Conservation (phyloP, 2,888 invertebrate species). For the Tetragnatha montana region DNA sequence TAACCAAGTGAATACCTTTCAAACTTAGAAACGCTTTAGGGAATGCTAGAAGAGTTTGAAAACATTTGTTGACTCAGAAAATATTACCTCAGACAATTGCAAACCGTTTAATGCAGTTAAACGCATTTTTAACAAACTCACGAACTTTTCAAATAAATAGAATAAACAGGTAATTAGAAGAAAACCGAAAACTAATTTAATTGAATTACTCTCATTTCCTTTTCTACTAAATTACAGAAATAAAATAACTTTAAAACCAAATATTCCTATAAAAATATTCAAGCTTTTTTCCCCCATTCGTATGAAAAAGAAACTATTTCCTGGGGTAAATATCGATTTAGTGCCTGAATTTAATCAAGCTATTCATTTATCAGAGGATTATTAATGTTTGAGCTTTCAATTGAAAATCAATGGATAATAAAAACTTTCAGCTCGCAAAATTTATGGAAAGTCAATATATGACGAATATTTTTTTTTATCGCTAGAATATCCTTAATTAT, state of each 20-base stretch:
- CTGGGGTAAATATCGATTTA: neutral
- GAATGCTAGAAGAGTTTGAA: no score
- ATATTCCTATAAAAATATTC: neutral
- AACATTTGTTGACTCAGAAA: neutral
- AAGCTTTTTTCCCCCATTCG: neutral
- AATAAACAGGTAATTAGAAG: neutral
- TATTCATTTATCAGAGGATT: neutral
- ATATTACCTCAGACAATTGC: neutral
- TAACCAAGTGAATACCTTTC: no score
- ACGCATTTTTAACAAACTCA: neutral
- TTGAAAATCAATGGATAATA: neutral
- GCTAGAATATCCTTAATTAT: neutral
- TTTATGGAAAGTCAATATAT: neutral
- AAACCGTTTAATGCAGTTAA: neutral
- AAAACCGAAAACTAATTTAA: neutral
- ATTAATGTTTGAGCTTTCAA: neutral
- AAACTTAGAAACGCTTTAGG: no score
- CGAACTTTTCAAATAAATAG: neutral
- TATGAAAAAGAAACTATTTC: neutral
- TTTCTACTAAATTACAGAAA: neutral
- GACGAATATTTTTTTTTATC: neutral
- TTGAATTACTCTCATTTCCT: neutral
- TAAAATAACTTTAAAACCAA: neutral
- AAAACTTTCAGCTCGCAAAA: neutral
- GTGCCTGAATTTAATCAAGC: neutral